Base-by-base conservation (phyloP, 2,113 vertebrate genomes). In the Gambusia holbrooki region DNA sequence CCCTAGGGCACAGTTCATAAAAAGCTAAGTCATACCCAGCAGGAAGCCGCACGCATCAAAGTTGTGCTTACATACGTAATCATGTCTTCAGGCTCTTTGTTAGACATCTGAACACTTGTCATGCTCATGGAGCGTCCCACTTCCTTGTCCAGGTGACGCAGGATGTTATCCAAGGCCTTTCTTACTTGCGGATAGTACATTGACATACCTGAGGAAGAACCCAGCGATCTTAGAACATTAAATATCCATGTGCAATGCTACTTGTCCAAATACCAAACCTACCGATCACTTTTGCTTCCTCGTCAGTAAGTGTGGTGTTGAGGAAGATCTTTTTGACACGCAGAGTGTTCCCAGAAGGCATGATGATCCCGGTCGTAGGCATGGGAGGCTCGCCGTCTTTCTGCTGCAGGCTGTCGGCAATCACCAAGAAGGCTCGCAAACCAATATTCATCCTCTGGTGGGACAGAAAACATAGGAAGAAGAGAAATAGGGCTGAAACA, bases 21-120 rank as follows among this genome's bases (percentile, higher is more conserved):
- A n/a, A 67, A 71, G 37, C 71, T 30, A n/a, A 66, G 29, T 48
- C 28, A 66, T 4, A 51, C 35, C 67, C 1, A 62, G 14, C 28
- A 48, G 10, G 29, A 12, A 19, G 32, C 7, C 1, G 5, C 1
- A 40, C n/a, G 22, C 29, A 77, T 48, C 19, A 35, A 64, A 29
- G 30, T 15, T 54, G 48, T 19, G 28, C 62, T 22, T 90, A 94
- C 97, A 3, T 93, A 99, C 98, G 98, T 99, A 80, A 99, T 98
- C 98, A 99, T 98, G 80, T 99, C 98, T 92, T 99, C 98, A 1
- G 98, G 98, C 78, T 99, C 98, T 88, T 99, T 99, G 84, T 99
- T 99, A 72, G 97, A 99, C 98, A 99, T 99, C 93, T 99, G 98
- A 54, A 99, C 96, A 19, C 93, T 99, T 22, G 98, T 99, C 97